Conservation (phyloP, 2,113 vertebrate genomes). For the Elachura formosa region DNA sequence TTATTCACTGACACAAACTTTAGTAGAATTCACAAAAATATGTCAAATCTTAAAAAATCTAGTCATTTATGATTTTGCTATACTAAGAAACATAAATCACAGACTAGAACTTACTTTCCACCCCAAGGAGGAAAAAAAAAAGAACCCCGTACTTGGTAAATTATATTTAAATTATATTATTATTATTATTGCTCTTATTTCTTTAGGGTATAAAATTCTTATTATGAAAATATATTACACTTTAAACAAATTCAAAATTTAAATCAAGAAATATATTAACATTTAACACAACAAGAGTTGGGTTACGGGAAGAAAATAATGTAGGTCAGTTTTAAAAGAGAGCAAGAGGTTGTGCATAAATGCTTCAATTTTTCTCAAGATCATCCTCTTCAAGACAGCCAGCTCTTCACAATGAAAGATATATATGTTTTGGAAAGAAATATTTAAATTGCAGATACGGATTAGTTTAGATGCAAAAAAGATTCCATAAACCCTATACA, state of each 20-base stretch:
- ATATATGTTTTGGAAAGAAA: not conserved
- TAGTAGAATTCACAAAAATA: not conserved
- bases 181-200: too few species aligned
- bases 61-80: not conserved
- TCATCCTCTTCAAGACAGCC: not conserved
- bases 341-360: not conserved
- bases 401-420: not conserved
- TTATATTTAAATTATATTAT: too few species aligned
- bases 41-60: not conserved
- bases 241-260: not conserved
- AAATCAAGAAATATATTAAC: not conserved
- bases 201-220: not conserved
- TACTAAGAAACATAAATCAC: not conserved
- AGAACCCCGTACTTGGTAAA: not conserved
- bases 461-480: not conserved
- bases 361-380: not conserved
- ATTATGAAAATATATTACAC: not conserved
- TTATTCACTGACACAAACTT: not conserved
- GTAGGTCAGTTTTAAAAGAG: not conserved
- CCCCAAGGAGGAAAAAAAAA: rapidly evolving
- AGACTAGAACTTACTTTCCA: not conserved
- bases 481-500: not conserved
- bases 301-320: not conserved
- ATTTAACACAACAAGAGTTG: not conserved
- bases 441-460: not conserved